These are phyloP conservation scores for Pseudois nayaur DNA, from an alignment of 2,113 vertebrate species.

Conservation along the genomic window DNA sequence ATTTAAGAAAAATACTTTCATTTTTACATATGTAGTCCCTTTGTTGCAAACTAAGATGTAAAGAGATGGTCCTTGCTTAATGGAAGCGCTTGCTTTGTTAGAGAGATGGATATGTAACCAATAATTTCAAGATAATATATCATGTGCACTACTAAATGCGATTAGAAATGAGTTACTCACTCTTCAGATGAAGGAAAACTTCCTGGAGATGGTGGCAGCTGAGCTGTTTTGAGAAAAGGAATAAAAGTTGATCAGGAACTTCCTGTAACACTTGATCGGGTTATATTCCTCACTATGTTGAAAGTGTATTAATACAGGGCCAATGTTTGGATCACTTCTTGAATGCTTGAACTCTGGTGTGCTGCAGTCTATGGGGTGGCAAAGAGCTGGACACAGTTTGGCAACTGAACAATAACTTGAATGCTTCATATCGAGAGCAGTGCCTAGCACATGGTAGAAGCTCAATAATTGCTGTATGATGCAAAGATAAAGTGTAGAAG, in stretches of 20 bases:
- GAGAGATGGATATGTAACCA: neutral
- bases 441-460: neutral
- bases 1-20: neutral
- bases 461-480: neutral
- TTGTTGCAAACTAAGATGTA: neutral
- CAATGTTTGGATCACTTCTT: neutral
- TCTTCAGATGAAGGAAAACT: neutral
- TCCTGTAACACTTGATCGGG: neutral
- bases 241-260: neutral
- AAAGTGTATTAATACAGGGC: neutral
- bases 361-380: neutral
- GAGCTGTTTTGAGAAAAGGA: neutral
- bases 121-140: neutral
- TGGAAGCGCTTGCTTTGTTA: neutral
- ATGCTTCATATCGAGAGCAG: neutral
- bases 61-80: neutral
- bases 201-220: neutral
- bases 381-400: neutral
- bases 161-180: neutral
- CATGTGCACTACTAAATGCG: neutral
- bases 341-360: neutral
- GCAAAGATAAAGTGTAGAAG: neutral
- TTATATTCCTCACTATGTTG: neutral
- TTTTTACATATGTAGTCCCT: neutral
- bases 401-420: neutral